phyloP scores from a whole-genome alignment of 2,888 invertebrate genomes.

The Rhingia rostrata region DNA sequence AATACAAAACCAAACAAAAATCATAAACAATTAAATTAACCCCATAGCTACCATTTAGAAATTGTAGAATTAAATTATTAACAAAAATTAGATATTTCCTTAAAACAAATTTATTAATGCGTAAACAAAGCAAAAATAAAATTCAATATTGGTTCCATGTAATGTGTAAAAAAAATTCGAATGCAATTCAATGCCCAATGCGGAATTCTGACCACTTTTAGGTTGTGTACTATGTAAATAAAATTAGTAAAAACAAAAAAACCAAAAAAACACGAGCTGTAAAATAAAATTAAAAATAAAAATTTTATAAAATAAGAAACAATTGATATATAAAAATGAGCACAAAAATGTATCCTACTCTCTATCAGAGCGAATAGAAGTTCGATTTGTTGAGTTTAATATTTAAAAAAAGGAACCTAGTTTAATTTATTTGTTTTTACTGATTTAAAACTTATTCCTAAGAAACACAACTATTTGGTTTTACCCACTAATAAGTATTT shows the following conservation, averaged over 20 bases:
- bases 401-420: conserved; percentile 25
- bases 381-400: conserved; percentile 68
- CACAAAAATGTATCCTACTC: conserved; percentile 75
- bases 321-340: conserved; percentile 69
- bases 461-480: conserved; percentile 35
- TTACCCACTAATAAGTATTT: conserved; percentile 12
- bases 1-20: conserved; percentile 18
- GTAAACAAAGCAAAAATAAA: conserved; percentile 41
- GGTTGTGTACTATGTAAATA: conserved; percentile 73
- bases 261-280: conserved; percentile 28
- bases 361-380: conserved; percentile 73
- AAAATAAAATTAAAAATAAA: conserved; percentile 36
- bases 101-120: conserved; percentile 32
- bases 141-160: conserved; percentile 41
- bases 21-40: conserved; percentile 34
- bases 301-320: conserved; percentile 36
- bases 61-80: conserved; percentile 26
- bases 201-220: conserved; percentile 73
- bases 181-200: conserved; percentile 60
- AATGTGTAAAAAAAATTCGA: conserved; percentile 54
- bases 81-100: conserved; percentile 29
- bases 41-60: conserved; percentile 44
- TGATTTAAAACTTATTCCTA: conserved; percentile 39
- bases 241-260: conserved; percentile 48
- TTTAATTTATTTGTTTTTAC: conserved; percentile 47